Evolutionary conservation across 2,797 vertebrate species (phyloP), one percentile per base, ranked within the genome.

Genomic region (Parauchenoglanis punctatus): DNA sequence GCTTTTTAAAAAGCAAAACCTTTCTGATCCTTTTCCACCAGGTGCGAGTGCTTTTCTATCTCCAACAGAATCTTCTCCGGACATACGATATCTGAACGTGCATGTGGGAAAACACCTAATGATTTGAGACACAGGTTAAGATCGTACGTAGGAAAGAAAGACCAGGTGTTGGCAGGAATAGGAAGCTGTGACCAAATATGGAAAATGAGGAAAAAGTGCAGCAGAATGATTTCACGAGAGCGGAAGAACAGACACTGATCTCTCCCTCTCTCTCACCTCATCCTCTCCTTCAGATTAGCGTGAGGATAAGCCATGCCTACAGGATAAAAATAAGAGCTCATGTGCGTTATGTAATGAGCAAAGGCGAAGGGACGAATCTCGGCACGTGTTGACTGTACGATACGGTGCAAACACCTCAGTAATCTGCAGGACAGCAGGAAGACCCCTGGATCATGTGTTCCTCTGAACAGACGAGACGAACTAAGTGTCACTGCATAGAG

Each of bases 291-390:
- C 49, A 63, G 88, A 90, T 91, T 91, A 91, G 78, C 67, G 23
- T 40, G 76, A 77, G 67, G 85, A 59, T 80, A 59, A 80, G 77
- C 52, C 54, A 23, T 77, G 65, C 31, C 76, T 65, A 73, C 54
- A 40, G 83, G 85, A 84, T 89, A 87, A 83, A 89, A 86, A 85
- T 87, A 85, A 90, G 81, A 85, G 68, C 82, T 83, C 67, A 56
- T 76, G 88, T 85, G 6, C 77, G 67, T 91, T 89, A 85, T 58
- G 35, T 86, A 91, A 88, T 72, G 23, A 35, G 25, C 6, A 70
- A 59, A 81, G 77, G n/a, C 12, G 54, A 31, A 86, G 68, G 44
- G 52, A 11, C 68, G 23, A 63, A 61, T 44, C 56, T 23, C 7
- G 12, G 31, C 54, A 59, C 56, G 40, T 81, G 77, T 81, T 40